phyloP scores from a whole-genome alignment of 2,888 invertebrate genomes.

The Dasypogon diadema region DNA sequence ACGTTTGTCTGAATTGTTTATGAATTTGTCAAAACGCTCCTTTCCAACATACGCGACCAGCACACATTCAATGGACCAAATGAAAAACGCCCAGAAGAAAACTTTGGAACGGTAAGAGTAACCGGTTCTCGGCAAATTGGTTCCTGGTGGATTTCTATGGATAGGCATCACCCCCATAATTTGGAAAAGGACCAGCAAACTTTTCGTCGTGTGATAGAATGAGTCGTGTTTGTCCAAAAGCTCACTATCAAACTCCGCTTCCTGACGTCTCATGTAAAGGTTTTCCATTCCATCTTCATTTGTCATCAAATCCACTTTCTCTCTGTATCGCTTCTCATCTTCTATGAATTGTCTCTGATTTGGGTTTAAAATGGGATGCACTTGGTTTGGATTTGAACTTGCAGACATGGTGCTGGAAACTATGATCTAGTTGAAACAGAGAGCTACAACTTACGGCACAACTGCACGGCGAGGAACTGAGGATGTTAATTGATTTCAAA shows the following conservation, averaged over 20 bases:
- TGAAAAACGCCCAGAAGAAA: constrained; percentile 76
- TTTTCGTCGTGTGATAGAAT: constrained; percentile 79
- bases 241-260: constrained; percentile 71
- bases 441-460: neutral
- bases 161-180: constrained; percentile 84
- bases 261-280: constrained; percentile 65
- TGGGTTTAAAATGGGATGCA: constrained; percentile 67
- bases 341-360: constrained; percentile 67
- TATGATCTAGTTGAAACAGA: neutral
- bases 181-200: constrained; percentile 78
- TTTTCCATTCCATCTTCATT: constrained; percentile 59
- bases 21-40: constrained; percentile 72
- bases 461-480: neutral
- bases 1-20: constrained; percentile 73
- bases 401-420: neutral
- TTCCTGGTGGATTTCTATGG: constrained; percentile 73
- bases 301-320: constrained; percentile 60
- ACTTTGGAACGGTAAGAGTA: constrained; percentile 77
- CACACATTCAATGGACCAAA: constrained; percentile 74
- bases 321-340: constrained; percentile 65
- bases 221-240: constrained; percentile 77
- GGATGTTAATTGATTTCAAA: neutral
- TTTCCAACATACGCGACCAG: constrained; percentile 71
- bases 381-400: constrained; percentile 53
- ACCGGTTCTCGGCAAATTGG: constrained; percentile 71